Percentiles rank a stretch among this genome's conserved stretches.
phyloP scores from a whole-genome alignment of 2,888 invertebrate genomes.

The Tiliacea aurago region DNA sequence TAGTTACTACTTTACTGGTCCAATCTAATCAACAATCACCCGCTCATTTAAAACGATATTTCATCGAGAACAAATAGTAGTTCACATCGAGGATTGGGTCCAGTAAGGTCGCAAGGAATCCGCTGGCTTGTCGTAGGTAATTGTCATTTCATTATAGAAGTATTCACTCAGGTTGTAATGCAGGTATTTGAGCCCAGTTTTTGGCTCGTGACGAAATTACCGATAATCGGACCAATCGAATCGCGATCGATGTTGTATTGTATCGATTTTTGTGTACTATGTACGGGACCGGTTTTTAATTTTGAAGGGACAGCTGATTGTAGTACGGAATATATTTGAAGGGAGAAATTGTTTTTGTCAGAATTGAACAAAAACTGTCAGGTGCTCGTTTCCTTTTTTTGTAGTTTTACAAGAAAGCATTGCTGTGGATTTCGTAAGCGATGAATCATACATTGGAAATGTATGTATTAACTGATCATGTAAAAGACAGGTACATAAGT shows the following conservation, averaged over 20 bases:
- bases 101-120: conserved; percentile 76
- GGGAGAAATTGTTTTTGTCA: conserved; percentile 27
- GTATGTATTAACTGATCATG: background rate
- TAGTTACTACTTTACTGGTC: background rate
- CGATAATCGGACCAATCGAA: conserved; percentile 86
- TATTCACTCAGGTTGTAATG: conserved; percentile 78
- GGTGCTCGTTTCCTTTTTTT: conserved; percentile 39
- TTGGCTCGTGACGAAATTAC: conserved; percentile 83
- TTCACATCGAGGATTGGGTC: conserved; percentile 11
- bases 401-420: conserved; percentile 10
- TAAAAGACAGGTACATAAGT: background rate
- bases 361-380: conserved; percentile 34
- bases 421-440: conserved; percentile 14
- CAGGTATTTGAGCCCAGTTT: conserved; percentile 81
- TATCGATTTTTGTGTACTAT: conserved; percentile 67
- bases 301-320: conserved; percentile 56
- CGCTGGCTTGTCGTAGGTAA: conserved; percentile 80
- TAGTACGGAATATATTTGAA: conserved; percentile 38
- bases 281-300: conserved; percentile 49
- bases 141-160: conserved; percentile 90
- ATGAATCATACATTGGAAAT: conserved; percentile 27
- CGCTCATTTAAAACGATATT: conserved; percentile 5
- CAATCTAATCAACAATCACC: background rate
- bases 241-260: conserved; percentile 78
- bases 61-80: conserved; percentile 71